These are phyloP conservation scores for Hymenopus coronatus DNA, from an alignment of 2,888 invertebrate genomes.

Conservation along the genomic window DNA sequence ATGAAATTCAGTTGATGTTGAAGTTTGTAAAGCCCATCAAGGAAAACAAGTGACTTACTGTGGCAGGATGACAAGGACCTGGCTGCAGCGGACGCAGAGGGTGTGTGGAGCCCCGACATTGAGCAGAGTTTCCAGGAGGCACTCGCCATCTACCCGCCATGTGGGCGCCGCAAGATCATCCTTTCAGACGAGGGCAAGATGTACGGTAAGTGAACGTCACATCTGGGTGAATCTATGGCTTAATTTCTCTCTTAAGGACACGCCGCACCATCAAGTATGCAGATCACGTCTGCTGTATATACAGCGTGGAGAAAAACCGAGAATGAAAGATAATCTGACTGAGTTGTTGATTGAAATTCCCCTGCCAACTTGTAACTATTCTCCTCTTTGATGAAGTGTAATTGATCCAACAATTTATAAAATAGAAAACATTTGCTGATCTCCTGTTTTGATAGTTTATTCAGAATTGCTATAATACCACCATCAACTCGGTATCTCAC, in stretches of 20 bases:
- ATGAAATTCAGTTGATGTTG: too few relatives aligned
- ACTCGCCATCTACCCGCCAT: slow-evolving; percentile 98
- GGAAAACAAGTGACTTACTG: background rate
- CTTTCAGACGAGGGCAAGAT: slow-evolving; percentile 99
- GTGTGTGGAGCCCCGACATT: slow-evolving; percentile 99
- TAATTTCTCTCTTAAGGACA: background rate
- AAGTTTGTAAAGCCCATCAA: background rate
- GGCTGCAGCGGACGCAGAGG: slow-evolving; percentile 97
- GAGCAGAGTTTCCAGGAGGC: slow-evolving; percentile 99
- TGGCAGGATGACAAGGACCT: slow-evolving; percentile 79
- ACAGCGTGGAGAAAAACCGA: background rate
- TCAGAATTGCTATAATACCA: too few relatives aligned
- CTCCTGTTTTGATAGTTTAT: too few relatives aligned
- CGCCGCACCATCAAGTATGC: too few relatives aligned
- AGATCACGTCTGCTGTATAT: too few relatives aligned
- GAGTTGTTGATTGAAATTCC: too few relatives aligned
- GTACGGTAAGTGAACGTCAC: slow-evolving; percentile 85
- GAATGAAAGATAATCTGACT: too few relatives aligned
- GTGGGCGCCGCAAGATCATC: slow-evolving; percentile 98
- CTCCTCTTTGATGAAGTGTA: too few relatives aligned
- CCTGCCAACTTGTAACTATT: too few relatives aligned
- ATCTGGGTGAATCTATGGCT: background rate
- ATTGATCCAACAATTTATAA: too few relatives aligned
- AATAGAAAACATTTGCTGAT: too few relatives aligned
- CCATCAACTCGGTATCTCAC: too few relatives aligned